Conservation (phyloP, 2,888 invertebrate species). For the Caenorhabditis afra region DNA sequence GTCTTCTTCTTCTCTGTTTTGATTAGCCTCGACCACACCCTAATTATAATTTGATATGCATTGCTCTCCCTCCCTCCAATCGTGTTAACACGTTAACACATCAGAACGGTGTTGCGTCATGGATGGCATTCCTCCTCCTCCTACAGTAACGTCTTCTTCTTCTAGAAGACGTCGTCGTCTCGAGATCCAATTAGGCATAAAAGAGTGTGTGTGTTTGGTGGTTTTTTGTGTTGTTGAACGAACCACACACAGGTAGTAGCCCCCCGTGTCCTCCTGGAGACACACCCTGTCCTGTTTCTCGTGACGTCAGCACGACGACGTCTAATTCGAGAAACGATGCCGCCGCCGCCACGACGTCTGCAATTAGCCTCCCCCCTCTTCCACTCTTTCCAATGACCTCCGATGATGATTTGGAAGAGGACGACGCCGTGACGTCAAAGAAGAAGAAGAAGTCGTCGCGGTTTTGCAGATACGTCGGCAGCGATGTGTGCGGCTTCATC, state of each 20-base stretch:
- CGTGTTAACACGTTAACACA: constrained; percentile 42
- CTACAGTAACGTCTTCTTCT: constrained; percentile 10
- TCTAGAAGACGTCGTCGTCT: neutral
- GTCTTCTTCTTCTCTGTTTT: constrained; percentile 19
- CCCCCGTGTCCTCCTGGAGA: constrained; percentile 23
- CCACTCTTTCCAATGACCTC: neutral
- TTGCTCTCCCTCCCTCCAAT: constrained; percentile 30
- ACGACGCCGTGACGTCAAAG: no score
- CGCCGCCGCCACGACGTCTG: constrained; percentile 47
- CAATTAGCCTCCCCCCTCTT: constrained; percentile 31
- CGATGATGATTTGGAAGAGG: no score
- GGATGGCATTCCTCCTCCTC: constrained; percentile 27
- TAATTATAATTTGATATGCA: constrained; percentile 51
- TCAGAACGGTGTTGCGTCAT: constrained; percentile 33
- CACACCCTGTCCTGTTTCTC: constrained; percentile 56
- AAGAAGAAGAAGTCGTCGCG: no score
- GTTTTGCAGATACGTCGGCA: constrained; percentile 75
- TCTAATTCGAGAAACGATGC: constrained; percentile 2
- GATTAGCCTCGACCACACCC: constrained; percentile 48
- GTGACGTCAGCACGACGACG: constrained; percentile 35
- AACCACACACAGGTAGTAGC: constrained; percentile 10
- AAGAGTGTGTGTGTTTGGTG: constrained; percentile 12
- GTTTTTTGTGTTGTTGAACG: constrained; percentile 49
- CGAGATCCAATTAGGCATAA: constrained; percentile 43
- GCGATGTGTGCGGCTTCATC: constrained; percentile 83